A percentile compares a stretch with the other conserved stretches of the same genome.
Conservation (phyloP, 1,140 invertebrate genomes). For the Subanguina moxae region DNA sequence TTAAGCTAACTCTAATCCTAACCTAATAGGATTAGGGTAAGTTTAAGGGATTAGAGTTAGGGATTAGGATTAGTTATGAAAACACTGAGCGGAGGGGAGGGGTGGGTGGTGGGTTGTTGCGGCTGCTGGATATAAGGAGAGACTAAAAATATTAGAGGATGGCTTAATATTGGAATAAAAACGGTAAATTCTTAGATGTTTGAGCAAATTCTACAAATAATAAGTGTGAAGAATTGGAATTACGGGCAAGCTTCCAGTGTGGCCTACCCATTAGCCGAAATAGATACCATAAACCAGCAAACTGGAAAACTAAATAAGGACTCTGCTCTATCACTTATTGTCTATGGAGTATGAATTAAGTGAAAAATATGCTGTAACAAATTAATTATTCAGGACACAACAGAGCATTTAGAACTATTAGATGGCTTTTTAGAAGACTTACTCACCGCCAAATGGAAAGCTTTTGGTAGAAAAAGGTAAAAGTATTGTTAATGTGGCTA, state of each 20-base stretch:
- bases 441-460: constrained; percentile 90
- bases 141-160: background rate
- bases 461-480: constrained; percentile 46
- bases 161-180: background rate
- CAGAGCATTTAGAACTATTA: constrained; percentile 88
- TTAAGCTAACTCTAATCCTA: background rate
- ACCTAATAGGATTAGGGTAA: too few relatives aligned
- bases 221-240: constrained; percentile 62
- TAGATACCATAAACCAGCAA: constrained; percentile 87
- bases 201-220: constrained; percentile 63
- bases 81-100: too few relatives aligned
- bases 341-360: constrained; percentile 70
- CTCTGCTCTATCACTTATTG: constrained; percentile 92
- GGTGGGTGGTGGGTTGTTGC: too few relatives aligned
- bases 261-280: constrained; percentile 87
- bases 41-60: too few relatives aligned
- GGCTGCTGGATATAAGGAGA: too few relatives aligned
- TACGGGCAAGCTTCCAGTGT: constrained; percentile 84
- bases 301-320: constrained; percentile 86
- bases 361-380: background rate
- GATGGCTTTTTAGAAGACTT: constrained; percentile 90
- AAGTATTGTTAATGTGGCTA: background rate
- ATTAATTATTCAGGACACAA: constrained; percentile 66
- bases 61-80: too few relatives aligned
- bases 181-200: constrained; percentile 78